phyloP scores from a whole-genome alignment of 2,113 vertebrate species.

The Periophthalmus modestus region DNA sequence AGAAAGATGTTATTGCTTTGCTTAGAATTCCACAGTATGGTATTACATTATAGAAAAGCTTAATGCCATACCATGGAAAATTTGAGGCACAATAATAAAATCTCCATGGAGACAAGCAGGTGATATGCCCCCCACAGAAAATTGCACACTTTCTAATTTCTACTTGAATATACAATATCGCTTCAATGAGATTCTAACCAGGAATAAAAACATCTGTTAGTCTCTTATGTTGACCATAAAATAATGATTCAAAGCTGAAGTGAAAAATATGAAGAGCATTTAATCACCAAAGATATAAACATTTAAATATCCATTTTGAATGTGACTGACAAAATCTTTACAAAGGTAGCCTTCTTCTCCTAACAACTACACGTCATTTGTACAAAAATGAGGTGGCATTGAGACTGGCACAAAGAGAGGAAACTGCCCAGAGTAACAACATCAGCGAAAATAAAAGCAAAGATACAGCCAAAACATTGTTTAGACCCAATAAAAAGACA shows the following conservation, averaged over 20 bases:
- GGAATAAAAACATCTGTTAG: too few species aligned
- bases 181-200: too few species aligned
- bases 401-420: conserved; percentile 71
- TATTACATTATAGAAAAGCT: too few species aligned
- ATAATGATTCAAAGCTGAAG: conserved; percentile 54
- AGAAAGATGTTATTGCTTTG: too few species aligned
- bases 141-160: too few species aligned
- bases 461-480: conserved; percentile 60
- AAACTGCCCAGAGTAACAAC: conserved; percentile 63
- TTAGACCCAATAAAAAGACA: conserved; percentile 39
- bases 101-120: too few species aligned
- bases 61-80: too few species aligned
- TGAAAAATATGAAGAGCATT: conserved; percentile 84
- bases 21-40: too few species aligned
- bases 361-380: conserved; percentile 67
- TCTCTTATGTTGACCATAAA: too few species aligned
- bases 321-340: conserved; percentile 79
- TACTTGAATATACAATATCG: too few species aligned
- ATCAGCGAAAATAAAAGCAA: conserved; percentile 64
- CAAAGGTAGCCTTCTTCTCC: conserved; percentile 75
- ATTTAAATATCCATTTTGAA: conserved; percentile 73
- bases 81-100: too few species aligned
- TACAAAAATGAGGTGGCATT: conserved; percentile 78
- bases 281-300: conserved; percentile 83
- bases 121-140: too few species aligned